Conservation (phyloP, 1,140 invertebrate genomes). For the Aporrectodea caliginosa region DNA sequence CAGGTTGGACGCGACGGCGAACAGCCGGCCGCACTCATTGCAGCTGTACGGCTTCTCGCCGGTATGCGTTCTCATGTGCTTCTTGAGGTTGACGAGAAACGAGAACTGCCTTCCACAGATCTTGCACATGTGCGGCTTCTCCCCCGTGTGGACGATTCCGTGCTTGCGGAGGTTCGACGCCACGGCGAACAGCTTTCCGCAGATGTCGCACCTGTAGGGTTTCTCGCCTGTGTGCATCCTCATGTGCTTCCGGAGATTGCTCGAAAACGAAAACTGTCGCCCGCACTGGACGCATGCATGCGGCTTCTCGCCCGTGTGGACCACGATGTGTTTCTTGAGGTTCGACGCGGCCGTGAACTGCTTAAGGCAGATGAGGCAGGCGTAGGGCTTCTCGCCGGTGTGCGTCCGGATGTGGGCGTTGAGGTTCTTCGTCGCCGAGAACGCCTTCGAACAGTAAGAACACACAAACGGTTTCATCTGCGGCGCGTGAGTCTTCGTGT, state of each 20-base stretch:
- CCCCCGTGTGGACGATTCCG: conserved; percentile 56
- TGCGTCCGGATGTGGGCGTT: conserved; percentile 12
- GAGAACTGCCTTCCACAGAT: conserved; percentile 66
- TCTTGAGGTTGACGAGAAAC: conserved; percentile 22
- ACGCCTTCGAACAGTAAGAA: neutral
- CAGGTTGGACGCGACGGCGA: conserved; percentile 71
- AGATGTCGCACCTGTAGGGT: conserved; percentile 82
- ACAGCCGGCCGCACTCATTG: conserved; percentile 38
- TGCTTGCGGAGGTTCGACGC: conserved; percentile 22
- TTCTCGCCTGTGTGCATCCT: conserved; percentile 92
- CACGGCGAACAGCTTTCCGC: conserved; percentile 49
- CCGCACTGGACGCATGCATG: conserved; percentile 93
- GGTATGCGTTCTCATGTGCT: conserved; percentile 61
- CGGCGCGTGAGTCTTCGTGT: neutral
- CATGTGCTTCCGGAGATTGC: conserved; percentile 84
- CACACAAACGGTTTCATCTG: neutral
- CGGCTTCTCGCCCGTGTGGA: conserved; percentile 56
- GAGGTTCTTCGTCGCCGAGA: neutral
- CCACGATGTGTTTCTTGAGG: conserved; percentile 14
- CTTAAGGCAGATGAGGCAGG: conserved; percentile 8
- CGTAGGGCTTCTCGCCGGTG: conserved; percentile 21
- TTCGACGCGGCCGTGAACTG: conserved; percentile 21
- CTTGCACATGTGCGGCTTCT: conserved; percentile 97
- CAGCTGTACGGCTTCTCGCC: conserved; percentile 75
- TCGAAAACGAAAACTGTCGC: conserved; percentile 83